Percentiles rank a stretch among this genome's conserved stretches.
These are phyloP conservation scores for Dendronephthya gigantea DNA, from an alignment of 64 coral and sea anemone species.

Conservation along the genomic window DNA sequence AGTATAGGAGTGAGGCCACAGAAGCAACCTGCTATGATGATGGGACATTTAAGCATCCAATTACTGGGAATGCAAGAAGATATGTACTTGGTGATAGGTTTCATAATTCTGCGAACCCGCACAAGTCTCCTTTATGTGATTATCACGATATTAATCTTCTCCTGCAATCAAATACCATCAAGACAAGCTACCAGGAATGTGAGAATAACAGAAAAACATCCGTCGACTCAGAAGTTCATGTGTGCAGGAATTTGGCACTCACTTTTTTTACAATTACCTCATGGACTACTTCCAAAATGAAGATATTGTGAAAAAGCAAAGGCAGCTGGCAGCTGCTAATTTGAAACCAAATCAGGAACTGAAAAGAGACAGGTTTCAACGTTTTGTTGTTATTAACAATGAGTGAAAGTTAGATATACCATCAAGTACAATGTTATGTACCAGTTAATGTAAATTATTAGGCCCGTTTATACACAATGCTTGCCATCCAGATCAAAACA, in stretches of 20 bases:
- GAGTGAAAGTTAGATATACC: too few species aligned
- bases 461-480: too few species aligned
- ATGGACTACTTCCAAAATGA: not conserved
- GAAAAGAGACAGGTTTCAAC: too few species aligned
- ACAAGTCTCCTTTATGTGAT: not conserved
- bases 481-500: too few species aligned
- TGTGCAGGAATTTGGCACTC: not conserved
- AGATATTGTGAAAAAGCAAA: not conserved
- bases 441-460: too few species aligned
- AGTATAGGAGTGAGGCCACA: too few species aligned
- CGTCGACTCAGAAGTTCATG: not conserved
- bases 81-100: not conserved
- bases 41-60: not conserved
- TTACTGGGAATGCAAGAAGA: not conserved
- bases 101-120: not conserved
- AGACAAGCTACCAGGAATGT: not conserved
- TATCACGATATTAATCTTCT: too few species aligned
- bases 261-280: constrained; percentile 8
- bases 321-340: too few species aligned
- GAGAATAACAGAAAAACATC: not conserved
- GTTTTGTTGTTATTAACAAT: too few species aligned
- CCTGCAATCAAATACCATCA: not conserved
- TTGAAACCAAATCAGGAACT: too few species aligned
- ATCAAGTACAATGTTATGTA: too few species aligned
- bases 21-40: too few species aligned